These are phyloP conservation scores for Cerastis leucographa DNA, from an alignment of 2,888 invertebrate species.

Conservation along the genomic window DNA sequence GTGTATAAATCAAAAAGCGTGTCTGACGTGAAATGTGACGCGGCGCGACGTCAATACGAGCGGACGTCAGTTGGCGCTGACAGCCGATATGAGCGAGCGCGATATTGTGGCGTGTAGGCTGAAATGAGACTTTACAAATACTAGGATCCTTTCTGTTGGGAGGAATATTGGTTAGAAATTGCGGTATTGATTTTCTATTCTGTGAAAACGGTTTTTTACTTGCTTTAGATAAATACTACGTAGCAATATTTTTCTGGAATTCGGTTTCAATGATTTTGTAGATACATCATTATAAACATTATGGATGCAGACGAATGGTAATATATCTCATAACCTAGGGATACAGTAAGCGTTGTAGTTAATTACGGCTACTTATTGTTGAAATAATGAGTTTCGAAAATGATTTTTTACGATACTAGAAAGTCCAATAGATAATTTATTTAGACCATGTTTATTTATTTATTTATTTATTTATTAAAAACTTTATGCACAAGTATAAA, in stretches of 20 bases:
- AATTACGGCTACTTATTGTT: not conserved
- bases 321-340: not conserved
- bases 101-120: conserved; percentile 57
- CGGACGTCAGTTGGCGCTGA: conserved; percentile 65
- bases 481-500: no score
- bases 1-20: conserved; percentile 64
- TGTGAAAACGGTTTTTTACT: not conserved
- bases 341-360: not conserved
- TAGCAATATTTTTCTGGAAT: not conserved
- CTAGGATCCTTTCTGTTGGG: conserved; percentile 23
- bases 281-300: not conserved
- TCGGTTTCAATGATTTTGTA: not conserved
- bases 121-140: conserved; percentile 58
- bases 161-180: not conserved
- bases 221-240: not conserved
- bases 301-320: not conserved
- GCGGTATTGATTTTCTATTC: not conserved
- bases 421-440: no score
- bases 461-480: not conserved
- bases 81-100: conserved; percentile 60
- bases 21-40: conserved; percentile 61
- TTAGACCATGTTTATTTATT: not conserved
- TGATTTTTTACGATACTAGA: not conserved
- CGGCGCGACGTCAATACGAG: conserved; percentile 63
- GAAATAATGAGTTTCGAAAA: not conserved